These are phyloP conservation scores for Galeopsomyia nigrocyanea DNA, from an alignment of 2,888 invertebrate genomes.

Conservation along the genomic window DNA sequence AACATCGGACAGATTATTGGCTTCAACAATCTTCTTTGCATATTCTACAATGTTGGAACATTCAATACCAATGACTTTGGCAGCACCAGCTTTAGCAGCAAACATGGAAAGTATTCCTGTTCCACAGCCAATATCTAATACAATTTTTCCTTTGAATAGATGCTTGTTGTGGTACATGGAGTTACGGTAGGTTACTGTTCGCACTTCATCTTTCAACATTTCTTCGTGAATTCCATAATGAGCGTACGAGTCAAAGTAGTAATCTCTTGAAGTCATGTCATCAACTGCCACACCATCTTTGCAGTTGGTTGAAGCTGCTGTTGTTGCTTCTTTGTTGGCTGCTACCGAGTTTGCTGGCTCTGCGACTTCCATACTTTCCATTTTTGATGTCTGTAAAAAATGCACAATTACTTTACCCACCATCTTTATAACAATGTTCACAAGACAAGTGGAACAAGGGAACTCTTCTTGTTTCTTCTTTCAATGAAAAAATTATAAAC, in stretches of 20 bases:
- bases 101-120: conserved; percentile 99
- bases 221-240: conserved; percentile 99
- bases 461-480: no score
- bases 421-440: no score
- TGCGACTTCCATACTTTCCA: conserved; percentile 73
- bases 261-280: conserved; percentile 99
- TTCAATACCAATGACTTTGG: conserved; percentile 95
- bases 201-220: conserved; percentile 99
- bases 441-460: no score
- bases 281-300: conserved; percentile 77
- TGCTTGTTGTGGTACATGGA: conserved; percentile 99
- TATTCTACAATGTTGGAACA: conserved; percentile 99
- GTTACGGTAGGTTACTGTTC: conserved; percentile 97
- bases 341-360: conserved; percentile 56
- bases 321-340: conserved; percentile 61
- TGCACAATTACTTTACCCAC: conserved; percentile 21
- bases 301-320: conserved; percentile 54
- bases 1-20: conserved; percentile 83
- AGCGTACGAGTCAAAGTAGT: conserved; percentile 99
- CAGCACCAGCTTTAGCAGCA: conserved; percentile 98
- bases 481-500: no score
- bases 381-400: conserved; percentile 62
- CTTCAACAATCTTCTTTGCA: conserved; percentile 93
- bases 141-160: conserved; percentile 91
- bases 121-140: conserved; percentile 98